A percentile compares a stretch with the other conserved stretches of the same genome.
phyloP scores from a whole-genome alignment of 2,888 invertebrate species.

The Brachynemurus nebulosus region DNA sequence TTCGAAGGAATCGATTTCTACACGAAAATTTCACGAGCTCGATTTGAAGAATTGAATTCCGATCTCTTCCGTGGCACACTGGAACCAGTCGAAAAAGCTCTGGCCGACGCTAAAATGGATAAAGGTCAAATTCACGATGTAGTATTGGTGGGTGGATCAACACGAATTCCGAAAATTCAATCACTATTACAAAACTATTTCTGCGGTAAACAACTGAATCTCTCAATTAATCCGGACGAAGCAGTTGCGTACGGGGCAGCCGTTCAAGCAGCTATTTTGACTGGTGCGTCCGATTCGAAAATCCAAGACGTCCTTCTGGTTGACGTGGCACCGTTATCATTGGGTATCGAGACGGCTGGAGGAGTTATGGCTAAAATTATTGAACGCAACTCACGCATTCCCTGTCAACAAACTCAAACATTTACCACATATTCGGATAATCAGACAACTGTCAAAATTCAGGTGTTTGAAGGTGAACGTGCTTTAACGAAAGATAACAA shows the following conservation, averaged over 20 bases:
- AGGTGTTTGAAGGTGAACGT: constrained; percentile 48
- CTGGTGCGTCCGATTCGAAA: constrained; percentile 43
- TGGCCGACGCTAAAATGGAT: constrained; percentile 63
- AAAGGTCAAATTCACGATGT: constrained; percentile 63
- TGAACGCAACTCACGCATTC: constrained; percentile 56
- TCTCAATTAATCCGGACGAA: constrained; percentile 68
- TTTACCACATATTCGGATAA: constrained; percentile 75
- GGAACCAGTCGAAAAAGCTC: constrained; percentile 63
- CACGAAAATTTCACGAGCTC: constrained; percentile 57
- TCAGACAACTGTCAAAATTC: constrained; percentile 59
- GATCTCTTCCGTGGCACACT: constrained; percentile 60
- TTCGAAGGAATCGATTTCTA: constrained; percentile 40
- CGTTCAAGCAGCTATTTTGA: constrained; percentile 57
- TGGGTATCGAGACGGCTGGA: constrained; percentile 38
- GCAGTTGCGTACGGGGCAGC: constrained; percentile 70
- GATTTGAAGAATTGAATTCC: constrained; percentile 62
- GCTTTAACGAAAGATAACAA: constrained; percentile 45
- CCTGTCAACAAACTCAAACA: constrained; percentile 55
- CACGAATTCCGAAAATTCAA: constrained; percentile 68
- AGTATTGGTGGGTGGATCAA: constrained; percentile 71
- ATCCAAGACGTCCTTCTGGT: constrained; percentile 45
- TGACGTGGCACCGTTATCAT: constrained; percentile 37
- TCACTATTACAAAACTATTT: constrained; percentile 60
- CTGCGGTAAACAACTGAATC: constrained; percentile 54
- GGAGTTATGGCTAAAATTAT: constrained; percentile 49